Base-by-base conservation (phyloP, 2,888 invertebrate genomes). In the Pelosia muscerda region DNA sequence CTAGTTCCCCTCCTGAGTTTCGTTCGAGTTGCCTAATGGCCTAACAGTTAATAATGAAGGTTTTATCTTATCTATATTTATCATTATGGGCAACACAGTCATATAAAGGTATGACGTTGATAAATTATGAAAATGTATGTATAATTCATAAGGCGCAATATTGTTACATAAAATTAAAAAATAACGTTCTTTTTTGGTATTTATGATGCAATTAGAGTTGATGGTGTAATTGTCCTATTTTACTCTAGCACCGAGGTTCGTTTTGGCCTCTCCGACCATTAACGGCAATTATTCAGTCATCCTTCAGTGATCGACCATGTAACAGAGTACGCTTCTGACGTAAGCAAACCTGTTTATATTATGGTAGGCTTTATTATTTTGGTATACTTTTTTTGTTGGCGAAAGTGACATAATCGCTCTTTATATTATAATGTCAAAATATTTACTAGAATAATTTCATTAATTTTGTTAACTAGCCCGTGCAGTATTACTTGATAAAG, bases 341-440 rank as follows among this genome's bases (percentile, higher is more conserved):
- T 59, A 59, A 59, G 23, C 19, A 38, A 68, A 49, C 55, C 56
- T 38, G 56, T 68, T 42, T 64, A 38, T 42, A 22, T 28, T 38
- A 59, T 10, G 25, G 23, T 38, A 59, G 59, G 34, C 19, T 25
- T 15, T 15, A 6, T 38, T 38, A 15, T 38, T 38, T 38, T 38
- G 38, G 15, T 15, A 38, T 19, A 42, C 42, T 42, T 19, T 42
- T 42, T 38, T 19, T 42, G 42, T n/a, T 49, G n/a, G 49, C 49
- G 49, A 49, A 49, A 49, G 49, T 49, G 9, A 49, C 19, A n/a
- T 49, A n/a, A n/a, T 49, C n/a, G 49, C n/a, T 49, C 9, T n/a
- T n/a, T n/a, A 49, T 49, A 19, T 19, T 42, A 9, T 49, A 49
- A n/a, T 19, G 15, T 49, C n/a, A 49, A 9, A 49, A 49, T 49